Evolutionary conservation across 1,140 invertebrate genomes (phyloP).

Genomic region (Drosophila fuyamai): DNA sequence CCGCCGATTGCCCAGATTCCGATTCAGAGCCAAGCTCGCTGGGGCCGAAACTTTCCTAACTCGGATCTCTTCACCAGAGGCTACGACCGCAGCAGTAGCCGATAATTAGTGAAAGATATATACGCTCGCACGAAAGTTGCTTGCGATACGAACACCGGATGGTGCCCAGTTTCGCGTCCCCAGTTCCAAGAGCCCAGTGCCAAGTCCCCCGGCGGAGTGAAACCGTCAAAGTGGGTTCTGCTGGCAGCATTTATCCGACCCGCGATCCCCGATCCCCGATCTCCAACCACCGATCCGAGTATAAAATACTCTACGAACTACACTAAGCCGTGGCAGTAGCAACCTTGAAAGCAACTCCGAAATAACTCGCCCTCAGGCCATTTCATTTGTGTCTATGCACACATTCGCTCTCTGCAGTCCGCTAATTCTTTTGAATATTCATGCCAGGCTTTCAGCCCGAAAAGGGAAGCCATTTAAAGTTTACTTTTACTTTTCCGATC

Average conservation of each 20-base stretch:
- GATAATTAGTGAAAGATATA: constrained; percentile 66
- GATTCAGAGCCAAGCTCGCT: neutral
- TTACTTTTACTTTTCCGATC: constrained; percentile 57
- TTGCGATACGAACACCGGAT: constrained; percentile 16
- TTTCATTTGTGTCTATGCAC: constrained; percentile 9
- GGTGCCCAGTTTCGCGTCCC: neutral
- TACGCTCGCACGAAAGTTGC: constrained; percentile 56
- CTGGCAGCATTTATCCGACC: constrained; percentile 1
- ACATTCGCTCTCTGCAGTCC: neutral
- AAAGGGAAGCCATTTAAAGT: constrained; percentile 50
- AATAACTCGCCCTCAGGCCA: constrained; percentile 30
- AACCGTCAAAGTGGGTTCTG: constrained; percentile 4
- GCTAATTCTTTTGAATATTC: constrained; percentile 36
- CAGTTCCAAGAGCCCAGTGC: neutral
- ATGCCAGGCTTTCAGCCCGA: constrained; percentile 9
- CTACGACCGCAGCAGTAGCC: constrained; percentile 6
- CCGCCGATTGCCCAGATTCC: neutral
- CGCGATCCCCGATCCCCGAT: too few species aligned
- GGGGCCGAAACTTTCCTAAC: constrained; percentile 38
- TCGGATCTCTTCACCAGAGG: constrained; percentile 8
- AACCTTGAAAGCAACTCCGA: constrained; percentile 40
- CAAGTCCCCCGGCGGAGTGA: constrained; percentile 16
- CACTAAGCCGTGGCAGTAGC: neutral
- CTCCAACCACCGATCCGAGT: too few species aligned
- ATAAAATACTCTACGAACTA: too few species aligned